phyloP scores from a whole-genome alignment of 2,113 vertebrate species.

The Furnarius figulus region DNA sequence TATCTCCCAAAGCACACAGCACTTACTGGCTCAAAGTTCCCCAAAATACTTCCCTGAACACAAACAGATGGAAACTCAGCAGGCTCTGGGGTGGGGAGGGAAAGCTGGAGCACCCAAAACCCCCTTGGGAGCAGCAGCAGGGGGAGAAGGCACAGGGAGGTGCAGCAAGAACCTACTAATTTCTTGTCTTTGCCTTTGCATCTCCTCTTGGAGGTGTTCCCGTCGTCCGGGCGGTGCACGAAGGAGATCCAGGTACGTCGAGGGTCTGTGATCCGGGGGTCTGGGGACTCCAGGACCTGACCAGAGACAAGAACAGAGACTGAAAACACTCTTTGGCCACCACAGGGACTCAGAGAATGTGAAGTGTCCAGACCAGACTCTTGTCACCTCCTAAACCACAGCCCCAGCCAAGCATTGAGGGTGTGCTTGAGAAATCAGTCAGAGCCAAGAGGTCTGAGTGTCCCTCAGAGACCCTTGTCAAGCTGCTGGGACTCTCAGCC shows the following conservation, averaged over 20 bases:
- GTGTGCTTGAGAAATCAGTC: background rate
- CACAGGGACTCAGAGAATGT: background rate
- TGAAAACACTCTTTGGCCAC: background rate
- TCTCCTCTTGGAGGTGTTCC: constrained; percentile 77
- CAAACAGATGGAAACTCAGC: background rate
- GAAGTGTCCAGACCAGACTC: background rate
- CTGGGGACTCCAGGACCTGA: constrained; percentile 76
- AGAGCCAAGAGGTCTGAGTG: background rate
- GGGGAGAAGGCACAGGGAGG: background rate
- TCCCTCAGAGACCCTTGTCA: background rate
- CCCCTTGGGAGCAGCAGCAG: background rate
- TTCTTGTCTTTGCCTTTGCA: constrained; percentile 86
- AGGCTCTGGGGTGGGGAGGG: background rate
- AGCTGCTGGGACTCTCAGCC: background rate
- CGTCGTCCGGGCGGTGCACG: constrained; percentile 85
- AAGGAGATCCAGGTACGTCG: constrained; percentile 92
- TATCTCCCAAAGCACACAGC: background rate
- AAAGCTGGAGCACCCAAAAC: background rate
- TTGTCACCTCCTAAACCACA: background rate
- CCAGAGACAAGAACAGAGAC: background rate
- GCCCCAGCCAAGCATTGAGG: background rate
- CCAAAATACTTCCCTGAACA: background rate
- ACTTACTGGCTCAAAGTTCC: background rate
- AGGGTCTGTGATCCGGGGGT: constrained; percentile 83
- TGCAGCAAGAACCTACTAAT: constrained; percentile 73